Percentiles rank a stretch among this genome's conserved stretches.
Evolutionary conservation across 2,797 vertebrate genomes (phyloP).

Genomic region (Lithobates sylvaticus): DNA sequence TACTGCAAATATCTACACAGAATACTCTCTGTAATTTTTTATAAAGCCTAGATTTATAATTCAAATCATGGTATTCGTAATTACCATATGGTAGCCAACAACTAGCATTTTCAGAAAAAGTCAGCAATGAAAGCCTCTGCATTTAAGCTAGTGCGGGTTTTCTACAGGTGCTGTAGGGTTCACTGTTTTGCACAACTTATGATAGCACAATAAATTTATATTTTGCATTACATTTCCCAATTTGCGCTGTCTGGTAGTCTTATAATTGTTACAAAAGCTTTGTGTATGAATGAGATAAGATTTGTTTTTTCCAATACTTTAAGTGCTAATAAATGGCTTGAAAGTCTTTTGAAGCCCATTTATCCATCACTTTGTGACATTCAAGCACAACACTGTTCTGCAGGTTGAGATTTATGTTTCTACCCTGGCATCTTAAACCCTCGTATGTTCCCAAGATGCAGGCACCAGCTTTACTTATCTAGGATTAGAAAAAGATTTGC

Average conservation of each 20-base stretch:
- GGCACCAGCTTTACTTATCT: conserved; percentile 3
- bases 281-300: background rate
- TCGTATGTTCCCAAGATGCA: conserved; percentile 2
- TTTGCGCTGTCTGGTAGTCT: conserved; percentile 8
- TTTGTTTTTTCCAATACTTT: conserved; percentile 1
- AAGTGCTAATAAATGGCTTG: conserved; percentile 28
- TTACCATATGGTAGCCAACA: background rate
- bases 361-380: background rate
- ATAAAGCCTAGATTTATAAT: too few species aligned
- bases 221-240: background rate
- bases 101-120: background rate
- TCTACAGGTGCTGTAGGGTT: background rate
- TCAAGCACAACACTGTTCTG: background rate
- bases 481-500: conserved; percentile 27
- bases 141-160: too few species aligned
- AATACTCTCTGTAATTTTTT: too few species aligned
- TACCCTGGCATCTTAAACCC: conserved; percentile 1
- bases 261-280: background rate
- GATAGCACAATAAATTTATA: background rate
- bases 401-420: background rate
- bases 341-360: conserved; percentile 13
- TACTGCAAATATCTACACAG: too few species aligned
- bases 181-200: background rate
- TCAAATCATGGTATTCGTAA: too few species aligned
- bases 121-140: background rate